These are phyloP conservation scores for Zonitis immaculata DNA, from an alignment of 2,888 invertebrate species.

Conservation along the genomic window DNA sequence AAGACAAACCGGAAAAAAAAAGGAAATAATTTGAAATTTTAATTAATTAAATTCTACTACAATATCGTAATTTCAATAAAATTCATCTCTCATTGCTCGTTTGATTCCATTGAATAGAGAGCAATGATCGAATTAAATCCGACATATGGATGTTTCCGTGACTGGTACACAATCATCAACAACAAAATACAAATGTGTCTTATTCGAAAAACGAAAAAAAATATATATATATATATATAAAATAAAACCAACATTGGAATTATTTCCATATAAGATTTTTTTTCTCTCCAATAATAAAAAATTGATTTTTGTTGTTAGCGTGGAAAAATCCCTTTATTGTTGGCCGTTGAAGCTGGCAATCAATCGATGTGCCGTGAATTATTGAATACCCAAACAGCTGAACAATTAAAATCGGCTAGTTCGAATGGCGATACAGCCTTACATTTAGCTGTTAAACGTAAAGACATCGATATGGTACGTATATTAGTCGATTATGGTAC, in stretches of 20 bases:
- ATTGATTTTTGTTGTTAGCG: slow-evolving; percentile 54
- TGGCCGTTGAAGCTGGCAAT: slow-evolving; percentile 93
- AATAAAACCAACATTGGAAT: neutral
- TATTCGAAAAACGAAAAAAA: neutral
- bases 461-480: slow-evolving; percentile 87
- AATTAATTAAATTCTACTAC: too few species aligned
- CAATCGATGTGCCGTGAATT: slow-evolving; percentile 93
- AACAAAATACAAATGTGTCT: too few species aligned
- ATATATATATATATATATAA: too few species aligned
- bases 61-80: too few species aligned
- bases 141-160: slow-evolving; percentile 9
- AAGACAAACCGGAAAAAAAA: too few species aligned
- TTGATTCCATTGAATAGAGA: slow-evolving; percentile 9
- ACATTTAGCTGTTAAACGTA: slow-evolving; percentile 88
- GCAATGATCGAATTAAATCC: slow-evolving; percentile 19
- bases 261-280: too few species aligned
- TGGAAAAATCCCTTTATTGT: slow-evolving; percentile 88
- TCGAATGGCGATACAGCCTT: slow-evolving; percentile 89
- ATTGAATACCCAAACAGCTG: slow-evolving; percentile 78
- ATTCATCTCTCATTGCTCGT: too few species aligned
- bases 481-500: slow-evolving; percentile 92
- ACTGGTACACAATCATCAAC: slow-evolving; percentile 11
- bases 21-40: neutral
- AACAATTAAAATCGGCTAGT: slow-evolving; percentile 80
- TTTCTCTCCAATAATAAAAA: neutral